Base-by-base conservation (phyloP, 2,888 invertebrate genomes). In the Carcina quercana region DNA sequence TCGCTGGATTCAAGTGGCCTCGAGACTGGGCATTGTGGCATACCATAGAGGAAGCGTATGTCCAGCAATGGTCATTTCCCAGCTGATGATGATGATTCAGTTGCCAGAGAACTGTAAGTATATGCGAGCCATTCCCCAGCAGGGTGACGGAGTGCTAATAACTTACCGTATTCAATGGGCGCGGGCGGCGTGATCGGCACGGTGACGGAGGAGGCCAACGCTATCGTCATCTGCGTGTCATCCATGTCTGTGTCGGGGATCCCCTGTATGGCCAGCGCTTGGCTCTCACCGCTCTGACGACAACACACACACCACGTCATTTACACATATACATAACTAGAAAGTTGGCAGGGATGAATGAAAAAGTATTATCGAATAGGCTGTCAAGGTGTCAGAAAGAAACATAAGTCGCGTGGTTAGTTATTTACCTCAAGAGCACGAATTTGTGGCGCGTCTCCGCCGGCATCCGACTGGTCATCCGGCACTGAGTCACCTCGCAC, bases 401-500 rank as follows among this genome's bases (percentile, higher is more conserved):
- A 21, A 24, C 27, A 13, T 13, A 29, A n/a, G 8, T 17, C 15
- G n/a, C n/a, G n/a, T n/a, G n/a, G n/a, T n/a, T n/a, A n/a, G 10
- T 20, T n/a, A 20, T 12, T 22, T 42, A 68, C 73, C 65, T 78
- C 78, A 5, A 80, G 35, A 0, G 79, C 80, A 19, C 76, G 47
- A 33, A 80, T 67, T 19, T 51, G 61, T 0, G 70, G 66, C 19
- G 62, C 61, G 22, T 79, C 79, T 0, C 72, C 72, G 2, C 74
- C 73, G 6, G 61, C 64, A 43, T 79, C 80, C 0, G 75, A 76
- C 34, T 75, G 72, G 38, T 78, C 79, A 44, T 75, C 78, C 0
- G 67, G 48, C 14, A 69, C 52, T 0, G 73, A 72, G 20, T 66
- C 66, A 2, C 65, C 64, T 21, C 74, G 54, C 15, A 55, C 71